Evolutionary conservation across 1,140 invertebrate species (phyloP), one percentile per base, ranked within the genome.

Genomic region (Delia radicum): DNA sequence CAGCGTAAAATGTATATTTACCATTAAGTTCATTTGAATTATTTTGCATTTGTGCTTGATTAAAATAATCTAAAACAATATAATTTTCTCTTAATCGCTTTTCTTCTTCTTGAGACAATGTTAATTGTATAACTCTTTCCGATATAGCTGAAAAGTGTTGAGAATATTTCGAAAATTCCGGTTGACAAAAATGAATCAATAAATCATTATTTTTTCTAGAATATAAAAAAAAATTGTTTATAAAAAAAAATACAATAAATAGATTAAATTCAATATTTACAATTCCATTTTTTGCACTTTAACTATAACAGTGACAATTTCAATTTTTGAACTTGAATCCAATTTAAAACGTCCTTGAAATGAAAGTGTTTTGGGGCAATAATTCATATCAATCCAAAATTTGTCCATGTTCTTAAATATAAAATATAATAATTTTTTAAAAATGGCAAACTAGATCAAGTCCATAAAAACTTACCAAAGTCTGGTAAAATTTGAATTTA

Each of bases 331-430:
- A 2, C 63, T 74, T 2, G 37, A 0, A 10, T 61, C 0, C 10
- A 27, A 1, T 26, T 55, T 74, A 29, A 33, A 63, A n/a, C 61
- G 73, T 21, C 27, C 73, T 15, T 29, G 24, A 63, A 33, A 74
- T 21, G 73, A 48, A 13, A 74, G 29, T 8, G 48, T 63, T 27
- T 37, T 13, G 0, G 69, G 69, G 10, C 31, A n/a, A 15, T 29
- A 62, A 24, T 74, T 63, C 21, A 74, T 15, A 62, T 74, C 73
- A n/a, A 74, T 33, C 73, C 73, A 74, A 63, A 74, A 74, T 27
- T 74, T 26, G 1, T 74, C 26, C 8, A 18, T 26, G 63, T 62
- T 62, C 73, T 74, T 13, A 26, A 74, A 73, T 21, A 73, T 46
- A 27, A 27, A n/a, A n/a, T n/a, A n/a, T n/a, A 21, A 1, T 33